Conservation (phyloP, 2,888 invertebrate genomes). For the Euproctis similis region DNA sequence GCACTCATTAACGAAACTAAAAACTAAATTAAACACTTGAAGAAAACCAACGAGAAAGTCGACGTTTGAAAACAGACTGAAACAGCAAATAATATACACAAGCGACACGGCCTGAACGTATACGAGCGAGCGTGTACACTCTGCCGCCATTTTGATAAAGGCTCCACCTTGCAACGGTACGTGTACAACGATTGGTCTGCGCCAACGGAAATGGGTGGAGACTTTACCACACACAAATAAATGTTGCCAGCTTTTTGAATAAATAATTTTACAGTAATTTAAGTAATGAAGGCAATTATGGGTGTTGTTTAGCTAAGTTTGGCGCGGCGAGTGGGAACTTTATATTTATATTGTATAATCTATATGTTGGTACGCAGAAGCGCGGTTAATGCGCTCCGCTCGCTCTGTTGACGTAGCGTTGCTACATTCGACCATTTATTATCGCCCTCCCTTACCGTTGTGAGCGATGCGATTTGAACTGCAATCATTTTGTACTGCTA, state of each 20-base stretch:
- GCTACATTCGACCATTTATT: slow-evolving; percentile 59
- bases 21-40: slow-evolving; percentile 45
- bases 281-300: slow-evolving; percentile 77
- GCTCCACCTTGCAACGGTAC: slow-evolving; percentile 49
- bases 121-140: slow-evolving; percentile 32
- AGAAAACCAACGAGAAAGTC: slow-evolving; percentile 43
- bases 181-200: slow-evolving; percentile 45
- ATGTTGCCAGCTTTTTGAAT: slow-evolving; percentile 77
- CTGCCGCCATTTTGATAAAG: slow-evolving; percentile 65
- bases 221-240: slow-evolving; percentile 47
- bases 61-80: slow-evolving; percentile 45
- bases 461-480: slow-evolving; percentile 71
- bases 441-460: slow-evolving; percentile 55
- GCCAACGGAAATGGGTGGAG: slow-evolving; percentile 40
- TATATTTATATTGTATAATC: slow-evolving; percentile 75
- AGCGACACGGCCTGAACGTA: slow-evolving; percentile 35
- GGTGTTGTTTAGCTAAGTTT: slow-evolving; percentile 77
- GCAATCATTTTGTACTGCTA: slow-evolving; percentile 70
- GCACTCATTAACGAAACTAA: slow-evolving; percentile 41
- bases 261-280: slow-evolving; percentile 77
- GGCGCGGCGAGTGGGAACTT: slow-evolving; percentile 72
- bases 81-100: slow-evolving; percentile 32
- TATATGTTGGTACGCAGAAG: slow-evolving; percentile 75
- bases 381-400: slow-evolving; percentile 72
- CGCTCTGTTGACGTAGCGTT: slow-evolving; percentile 73